phyloP scores from a whole-genome alignment of 2,888 invertebrate species.

The Chymomyza caudatula region DNA sequence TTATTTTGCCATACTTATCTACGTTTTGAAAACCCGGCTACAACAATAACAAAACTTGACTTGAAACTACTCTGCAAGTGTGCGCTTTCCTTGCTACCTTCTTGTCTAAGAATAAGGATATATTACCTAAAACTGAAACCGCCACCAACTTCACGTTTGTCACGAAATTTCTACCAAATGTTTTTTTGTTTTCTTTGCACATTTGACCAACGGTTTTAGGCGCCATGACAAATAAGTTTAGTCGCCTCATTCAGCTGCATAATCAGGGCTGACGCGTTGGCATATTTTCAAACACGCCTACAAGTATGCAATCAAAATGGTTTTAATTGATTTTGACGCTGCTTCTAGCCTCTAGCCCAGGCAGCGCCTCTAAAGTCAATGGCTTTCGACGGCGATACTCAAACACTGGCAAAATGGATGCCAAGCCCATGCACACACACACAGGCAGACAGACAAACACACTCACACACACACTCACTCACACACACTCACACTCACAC shows the following conservation, averaged over 20 bases:
- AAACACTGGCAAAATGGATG: not conserved
- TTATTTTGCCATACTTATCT: too few species aligned
- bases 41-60: too few species aligned
- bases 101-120: too few species aligned
- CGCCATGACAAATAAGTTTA: not conserved
- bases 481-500: conserved; percentile 2
- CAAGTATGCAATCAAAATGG: conserved; percentile 65
- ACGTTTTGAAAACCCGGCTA: too few species aligned
- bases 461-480: conserved; percentile 5
- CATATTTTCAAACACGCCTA: conserved; percentile 35
- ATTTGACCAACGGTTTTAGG: not conserved
- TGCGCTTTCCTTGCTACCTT: too few species aligned
- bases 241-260: not conserved
- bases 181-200: not conserved
- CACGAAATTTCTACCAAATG: not conserved
- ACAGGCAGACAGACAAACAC: conserved; percentile 16
- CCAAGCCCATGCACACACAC: conserved; percentile 10
- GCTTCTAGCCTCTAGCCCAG: conserved; percentile 22
- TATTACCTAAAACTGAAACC: too few species aligned
- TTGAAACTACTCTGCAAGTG: too few species aligned
- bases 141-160: too few species aligned
- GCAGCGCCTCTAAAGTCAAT: conserved; percentile 47
- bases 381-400: conserved; percentile 37
- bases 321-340: conserved; percentile 66
- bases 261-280: not conserved